Conservation (phyloP, 1,140 invertebrate genomes). For the Trissolcus basalis region DNA sequence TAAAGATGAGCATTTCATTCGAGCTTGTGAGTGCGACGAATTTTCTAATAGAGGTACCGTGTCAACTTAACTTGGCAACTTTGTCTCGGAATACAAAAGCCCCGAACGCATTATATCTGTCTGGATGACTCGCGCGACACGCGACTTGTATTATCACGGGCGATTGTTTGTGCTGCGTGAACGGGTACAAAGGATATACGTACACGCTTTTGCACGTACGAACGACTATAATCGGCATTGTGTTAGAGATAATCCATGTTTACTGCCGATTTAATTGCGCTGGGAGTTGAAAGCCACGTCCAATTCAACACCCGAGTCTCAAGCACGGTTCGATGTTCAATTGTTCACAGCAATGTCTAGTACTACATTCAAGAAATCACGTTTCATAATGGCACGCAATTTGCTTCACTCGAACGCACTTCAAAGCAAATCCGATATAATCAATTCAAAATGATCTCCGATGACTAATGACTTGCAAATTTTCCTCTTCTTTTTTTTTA, state of each 20-base stretch:
- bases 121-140: conserved; percentile 17
- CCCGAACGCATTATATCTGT: no score
- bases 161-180: background rate
- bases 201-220: conserved; percentile 26
- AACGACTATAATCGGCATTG: conserved; percentile 45
- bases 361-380: conserved; percentile 41
- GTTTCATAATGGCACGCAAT: conserved; percentile 26
- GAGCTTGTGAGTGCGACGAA: no score
- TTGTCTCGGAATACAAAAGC: no score
- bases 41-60: no score
- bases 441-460: background rate
- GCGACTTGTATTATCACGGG: conserved; percentile 29
- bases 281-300: conserved; percentile 50
- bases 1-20: no score
- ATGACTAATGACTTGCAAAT: no score
- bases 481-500: no score
- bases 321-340: conserved; percentile 51
- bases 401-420: conserved; percentile 27
- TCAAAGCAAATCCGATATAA: conserved; percentile 12
- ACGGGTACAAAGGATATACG: conserved; percentile 16
- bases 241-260: conserved; percentile 55
- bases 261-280: conserved; percentile 55
- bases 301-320: conserved; percentile 49
- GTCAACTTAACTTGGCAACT: no score
- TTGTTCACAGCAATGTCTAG: conserved; percentile 28